Evolutionary conservation across 1,140 invertebrate genomes (phyloP), one percentile per base, ranked within the genome.

Genomic region (Eupristina koningsbergeri): DNA sequence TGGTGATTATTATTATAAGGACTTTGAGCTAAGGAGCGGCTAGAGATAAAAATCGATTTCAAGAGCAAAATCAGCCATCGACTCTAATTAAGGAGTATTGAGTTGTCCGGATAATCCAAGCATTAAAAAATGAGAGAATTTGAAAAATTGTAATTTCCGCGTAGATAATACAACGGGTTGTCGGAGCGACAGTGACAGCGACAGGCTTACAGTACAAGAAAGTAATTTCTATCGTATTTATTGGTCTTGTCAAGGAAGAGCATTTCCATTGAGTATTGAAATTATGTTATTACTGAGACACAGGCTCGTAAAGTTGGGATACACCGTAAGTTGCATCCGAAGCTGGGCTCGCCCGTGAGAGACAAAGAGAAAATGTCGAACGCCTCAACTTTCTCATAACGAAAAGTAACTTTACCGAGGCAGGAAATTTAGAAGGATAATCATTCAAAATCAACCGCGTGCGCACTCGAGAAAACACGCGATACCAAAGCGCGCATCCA

Each of bases 281-380:
- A 82, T 82, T 50, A 82, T 82, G 58, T 76, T 82, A 82, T 76
- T 82, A 39, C 80, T 34, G 73, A 81, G 71, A 71, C 79, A 41
- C 50, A 81, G 45, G 53, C 67, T 61, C 69, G 39, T 81, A 73
- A 80, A 71, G 79, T 81, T 81, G 61, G 31, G 47, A 36, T 69
- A 41, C 8, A 69, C 34, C 34, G 64, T 19, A 64, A 31, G n/a
- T n/a, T n/a, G n/a, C n/a, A n/a, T n/a, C n/a, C n/a, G n/a, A 29
- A 45, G 15, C 36, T 50, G n/a, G 22, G 47, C 39, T n/a, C n/a
- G 63, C 71, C 39, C 1, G 36, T n/a, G n/a, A n/a, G 22, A 47
- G 1, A 73, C 31, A 50, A 41, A 58, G n/a, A 80, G 26, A 73
- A 73, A 41, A 81, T 50, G 50, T 36, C 34, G 13, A 11, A 6